Evolutionary conservation across 2,113 vertebrate genomes (phyloP).

Genomic region (Sylvia atricapilla): DNA sequence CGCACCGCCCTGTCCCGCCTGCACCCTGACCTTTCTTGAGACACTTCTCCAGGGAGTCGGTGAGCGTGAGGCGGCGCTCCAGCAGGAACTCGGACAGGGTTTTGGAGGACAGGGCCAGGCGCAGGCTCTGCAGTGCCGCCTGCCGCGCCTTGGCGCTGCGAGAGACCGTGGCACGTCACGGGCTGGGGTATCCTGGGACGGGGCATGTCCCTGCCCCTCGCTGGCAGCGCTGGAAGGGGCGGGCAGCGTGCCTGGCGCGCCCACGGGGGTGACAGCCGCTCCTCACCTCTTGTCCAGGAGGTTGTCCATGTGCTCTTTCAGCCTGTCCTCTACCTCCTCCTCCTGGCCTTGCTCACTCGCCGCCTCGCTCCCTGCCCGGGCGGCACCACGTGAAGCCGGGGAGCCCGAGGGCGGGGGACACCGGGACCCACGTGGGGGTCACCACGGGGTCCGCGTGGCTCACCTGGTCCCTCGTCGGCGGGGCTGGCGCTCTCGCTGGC

Average conservation of each 20-base stretch:
- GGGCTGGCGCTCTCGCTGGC: constrained; percentile 84
- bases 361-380: constrained; percentile 77
- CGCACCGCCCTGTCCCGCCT: fast-evolving
- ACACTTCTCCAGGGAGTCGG: constrained; percentile 89
- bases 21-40: constrained; percentile 85
- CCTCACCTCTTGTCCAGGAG: constrained; percentile 90
- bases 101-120: constrained; percentile 82
- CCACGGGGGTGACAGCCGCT: neutral
- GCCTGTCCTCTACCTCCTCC: constrained; percentile 87
- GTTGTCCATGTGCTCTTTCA: constrained; percentile 89
- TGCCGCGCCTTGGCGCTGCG: constrained; percentile 84
- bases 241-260: neutral
- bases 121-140: constrained; percentile 82
- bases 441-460: neutral
- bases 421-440: neutral
- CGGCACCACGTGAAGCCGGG: neutral
- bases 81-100: constrained; percentile 84
- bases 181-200: neutral
- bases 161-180: neutral
- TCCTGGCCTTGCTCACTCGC: constrained; percentile 84
- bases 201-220: neutral
- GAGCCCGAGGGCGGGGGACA: neutral
- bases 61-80: constrained; percentile 83
- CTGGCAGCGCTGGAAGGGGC: neutral
- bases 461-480: constrained; percentile 83